These are phyloP conservation scores for Stercorarius parasiticus DNA, from an alignment of 2,113 vertebrate genomes.

Conservation along the genomic window DNA sequence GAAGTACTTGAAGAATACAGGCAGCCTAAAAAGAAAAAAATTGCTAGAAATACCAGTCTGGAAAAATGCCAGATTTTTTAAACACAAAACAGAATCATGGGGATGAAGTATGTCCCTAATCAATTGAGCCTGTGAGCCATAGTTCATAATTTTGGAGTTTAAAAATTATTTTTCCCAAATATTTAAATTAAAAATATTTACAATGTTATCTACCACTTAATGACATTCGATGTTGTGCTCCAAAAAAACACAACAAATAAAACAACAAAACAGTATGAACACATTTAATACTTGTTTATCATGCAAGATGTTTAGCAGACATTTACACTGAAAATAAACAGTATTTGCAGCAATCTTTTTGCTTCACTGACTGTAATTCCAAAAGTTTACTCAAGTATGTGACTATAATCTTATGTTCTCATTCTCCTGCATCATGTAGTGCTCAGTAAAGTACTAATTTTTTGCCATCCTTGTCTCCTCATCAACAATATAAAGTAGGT, in stretches of 20 bases:
- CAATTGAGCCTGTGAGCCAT: background rate
- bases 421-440: background rate
- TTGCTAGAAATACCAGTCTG: background rate
- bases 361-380: background rate
- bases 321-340: background rate
- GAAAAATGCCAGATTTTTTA: background rate
- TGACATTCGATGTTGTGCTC: background rate
- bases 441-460: background rate
- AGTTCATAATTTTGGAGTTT: background rate
- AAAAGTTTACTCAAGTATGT: background rate
- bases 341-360: background rate
- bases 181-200: background rate
- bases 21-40: background rate
- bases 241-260: background rate
- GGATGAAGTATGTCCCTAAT: background rate
- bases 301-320: background rate
- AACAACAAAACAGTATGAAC: accelerated
- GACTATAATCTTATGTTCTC: background rate
- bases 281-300: background rate
- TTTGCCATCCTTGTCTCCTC: background rate
- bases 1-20: background rate
- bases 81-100: background rate
- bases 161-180: background rate
- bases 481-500: background rate
- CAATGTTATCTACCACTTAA: background rate